Percentiles rank a stretch among this genome's conserved stretches.
Evolutionary conservation across 2,888 invertebrate genomes (phyloP).

Genomic region (Clistopyga incitator): DNA sequence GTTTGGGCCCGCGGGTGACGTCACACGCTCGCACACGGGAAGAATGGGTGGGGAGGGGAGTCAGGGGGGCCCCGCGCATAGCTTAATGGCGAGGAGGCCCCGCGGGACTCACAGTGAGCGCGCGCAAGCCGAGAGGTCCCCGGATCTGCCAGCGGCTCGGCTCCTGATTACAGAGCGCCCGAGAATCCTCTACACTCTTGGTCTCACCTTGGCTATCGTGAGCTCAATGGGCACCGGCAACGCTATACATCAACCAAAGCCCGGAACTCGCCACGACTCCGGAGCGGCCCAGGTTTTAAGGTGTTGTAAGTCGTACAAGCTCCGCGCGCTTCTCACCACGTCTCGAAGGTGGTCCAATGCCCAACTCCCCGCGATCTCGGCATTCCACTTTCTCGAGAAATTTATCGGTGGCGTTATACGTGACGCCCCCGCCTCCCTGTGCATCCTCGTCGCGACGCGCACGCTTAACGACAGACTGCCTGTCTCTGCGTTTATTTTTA

Average conservation of each 20-base stretch:
- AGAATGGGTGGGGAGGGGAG: constrained; percentile 45
- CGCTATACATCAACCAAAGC: constrained; percentile 79
- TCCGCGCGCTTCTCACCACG: constrained; percentile 18
- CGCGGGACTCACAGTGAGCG: constrained; percentile 72
- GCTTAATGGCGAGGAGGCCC: constrained; percentile 82
- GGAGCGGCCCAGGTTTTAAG: constrained; percentile 65
- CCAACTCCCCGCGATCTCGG: constrained; percentile 46
- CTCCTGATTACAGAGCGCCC: constrained; percentile 84
- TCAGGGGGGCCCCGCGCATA: constrained; percentile 75
- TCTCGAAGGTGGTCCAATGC: constrained; percentile 56
- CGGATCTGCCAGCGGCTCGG: constrained; percentile 76
- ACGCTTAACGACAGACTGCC: constrained; percentile 11
- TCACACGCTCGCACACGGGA: constrained; percentile 61
- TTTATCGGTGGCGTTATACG: constrained; percentile 79
- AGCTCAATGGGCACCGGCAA: constrained; percentile 71
- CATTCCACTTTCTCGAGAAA: constrained; percentile 81
- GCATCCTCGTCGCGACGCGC: constrained; percentile 27
- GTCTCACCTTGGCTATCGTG: constrained; percentile 81
- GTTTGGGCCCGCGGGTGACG: constrained; percentile 62
- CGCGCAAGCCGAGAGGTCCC: constrained; percentile 36
- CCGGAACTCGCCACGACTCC: constrained; percentile 75
- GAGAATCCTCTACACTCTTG: constrained; percentile 82
- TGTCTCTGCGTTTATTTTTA: not conserved
- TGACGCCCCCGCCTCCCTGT: constrained; percentile 30
- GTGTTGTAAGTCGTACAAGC: constrained; percentile 78